Evolutionary conservation across 2,113 vertebrate genomes (phyloP).

Genomic region (Stigmatopora argus): DNA sequence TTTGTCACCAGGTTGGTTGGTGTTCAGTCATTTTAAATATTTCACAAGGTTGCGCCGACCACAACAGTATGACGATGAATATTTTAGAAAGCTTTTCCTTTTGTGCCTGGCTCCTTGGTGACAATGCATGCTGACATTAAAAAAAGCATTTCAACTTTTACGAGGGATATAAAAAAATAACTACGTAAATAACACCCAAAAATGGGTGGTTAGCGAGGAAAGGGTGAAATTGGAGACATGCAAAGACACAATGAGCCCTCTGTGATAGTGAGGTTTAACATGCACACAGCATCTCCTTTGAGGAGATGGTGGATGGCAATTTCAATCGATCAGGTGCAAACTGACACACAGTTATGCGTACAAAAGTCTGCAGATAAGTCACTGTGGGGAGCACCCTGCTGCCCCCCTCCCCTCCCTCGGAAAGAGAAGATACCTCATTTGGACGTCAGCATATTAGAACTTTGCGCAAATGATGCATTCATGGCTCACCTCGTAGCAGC

Average conservation of each 20-base stretch:
- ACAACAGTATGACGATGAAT: conserved; percentile 59
- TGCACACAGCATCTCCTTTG: conserved; percentile 15
- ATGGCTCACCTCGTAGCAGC: conserved; percentile 64
- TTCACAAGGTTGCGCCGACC: conserved; percentile 53
- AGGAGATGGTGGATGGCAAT: conserved; percentile 35
- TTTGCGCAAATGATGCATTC: conserved; percentile 1
- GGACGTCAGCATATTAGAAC: background rate
- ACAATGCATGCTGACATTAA: conserved; percentile 17
- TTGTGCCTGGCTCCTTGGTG: conserved; percentile 46
- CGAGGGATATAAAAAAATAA: background rate
- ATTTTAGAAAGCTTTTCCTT: conserved; percentile 36
- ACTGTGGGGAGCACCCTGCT: background rate
- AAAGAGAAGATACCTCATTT: background rate
- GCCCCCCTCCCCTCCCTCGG: background rate
- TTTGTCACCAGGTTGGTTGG: conserved; percentile 54
- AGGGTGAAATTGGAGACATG: background rate
- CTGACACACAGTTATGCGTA: conserved; percentile 49
- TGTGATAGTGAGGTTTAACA: conserved; percentile 29
- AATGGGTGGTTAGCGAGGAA: background rate
- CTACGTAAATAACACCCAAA: background rate
- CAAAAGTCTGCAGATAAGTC: conserved; percentile 43
- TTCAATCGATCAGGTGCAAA: conserved; percentile 30
- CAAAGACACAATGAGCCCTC: conserved; percentile 34
- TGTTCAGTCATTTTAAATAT: conserved; percentile 72
- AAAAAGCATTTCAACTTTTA: background rate